Evolutionary conservation across 2,797 vertebrate genomes (phyloP), one percentile per base, ranked within the genome.

Genomic region (Perodicticus potto): DNA sequence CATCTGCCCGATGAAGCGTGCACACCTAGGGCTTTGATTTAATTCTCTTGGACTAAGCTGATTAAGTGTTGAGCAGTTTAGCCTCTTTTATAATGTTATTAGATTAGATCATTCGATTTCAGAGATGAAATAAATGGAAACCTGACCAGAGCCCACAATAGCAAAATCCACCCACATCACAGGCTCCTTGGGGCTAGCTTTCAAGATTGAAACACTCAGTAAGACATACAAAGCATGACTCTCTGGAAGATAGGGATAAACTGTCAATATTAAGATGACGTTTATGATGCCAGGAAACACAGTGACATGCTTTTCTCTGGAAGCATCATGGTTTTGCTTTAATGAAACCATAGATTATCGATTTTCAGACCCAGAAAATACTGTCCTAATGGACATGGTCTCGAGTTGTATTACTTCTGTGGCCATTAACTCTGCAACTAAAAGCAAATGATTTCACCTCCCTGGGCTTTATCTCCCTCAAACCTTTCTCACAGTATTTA

Each of bases 41-140:
- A 97, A 98, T 98, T 98, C 97, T 96, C 96, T 96, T 93, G 17
- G 86, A 53, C 91, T 98, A 98, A 98, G 97, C 98, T 97, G 98
- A 98, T 98, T 98, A 98, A 98, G 95, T 92, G 93, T 92, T 93
- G 96, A 97, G 92, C 84, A 97, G 96, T 97, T 98, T 97, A 97
- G 92, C 98, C 97, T 97, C 94, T 97, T 97, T 97, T 97, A 96
- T 97, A 97, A 98, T 98, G 97, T 98, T 98, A 98, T 98, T 98
- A 97, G 96, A 97, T 97, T 96, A 97, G 90, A 97, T 97, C 96
- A 96, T 97, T 97, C 97, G 94, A 98, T 98, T 97, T 97, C 97
- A 97, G 96, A 97, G 96, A 98, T 94, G 91, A 98, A 98, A 98
- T 97, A 89, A 98, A 97, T 89, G 90, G 96, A 97, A 97, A 96